Conservation (phyloP, 92 coral and sea anemone species). For the Parazoanthus swiftii region DNA sequence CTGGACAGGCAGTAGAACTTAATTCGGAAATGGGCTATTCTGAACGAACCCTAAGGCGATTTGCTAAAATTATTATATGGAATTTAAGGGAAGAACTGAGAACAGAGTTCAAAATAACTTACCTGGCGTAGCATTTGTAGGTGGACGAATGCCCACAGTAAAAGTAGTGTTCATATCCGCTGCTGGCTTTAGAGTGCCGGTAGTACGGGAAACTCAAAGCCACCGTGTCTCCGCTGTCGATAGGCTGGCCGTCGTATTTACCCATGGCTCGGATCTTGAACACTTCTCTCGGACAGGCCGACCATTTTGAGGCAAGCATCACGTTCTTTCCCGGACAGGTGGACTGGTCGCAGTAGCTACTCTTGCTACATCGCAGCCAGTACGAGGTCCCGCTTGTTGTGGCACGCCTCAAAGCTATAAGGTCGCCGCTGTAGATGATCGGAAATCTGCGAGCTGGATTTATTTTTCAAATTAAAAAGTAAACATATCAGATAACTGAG, state of each 20-base stretch:
- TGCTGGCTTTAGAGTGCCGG: background rate
- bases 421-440: conserved; percentile 71
- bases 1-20: too few species aligned
- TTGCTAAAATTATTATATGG: background rate
- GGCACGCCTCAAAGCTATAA: conserved; percentile 61
- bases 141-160: background rate
- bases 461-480: too few species aligned
- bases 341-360: conserved; percentile 16
- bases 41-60: too few species aligned
- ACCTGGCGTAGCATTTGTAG: conserved; percentile 1
- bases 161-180: conserved; percentile 2
- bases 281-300: conserved; percentile 39
- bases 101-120: background rate
- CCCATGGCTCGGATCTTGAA: conserved; percentile 64
- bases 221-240: conserved; percentile 75
- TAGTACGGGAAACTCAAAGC: conserved; percentile 28
- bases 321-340: conserved; percentile 54
- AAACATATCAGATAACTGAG: too few species aligned
- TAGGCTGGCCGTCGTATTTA: conserved; percentile 73
- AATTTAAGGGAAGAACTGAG: background rate
- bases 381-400: conserved; percentile 47
- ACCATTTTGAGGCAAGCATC: conserved; percentile 53
- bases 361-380: conserved; percentile 53
- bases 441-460: conserved; percentile 63
- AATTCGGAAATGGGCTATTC: too few species aligned